Percentiles rank a stretch among this genome's conserved stretches.
Evolutionary conservation across 2,113 vertebrate genomes (phyloP).

Genomic region (Heterochromis multidens): DNA sequence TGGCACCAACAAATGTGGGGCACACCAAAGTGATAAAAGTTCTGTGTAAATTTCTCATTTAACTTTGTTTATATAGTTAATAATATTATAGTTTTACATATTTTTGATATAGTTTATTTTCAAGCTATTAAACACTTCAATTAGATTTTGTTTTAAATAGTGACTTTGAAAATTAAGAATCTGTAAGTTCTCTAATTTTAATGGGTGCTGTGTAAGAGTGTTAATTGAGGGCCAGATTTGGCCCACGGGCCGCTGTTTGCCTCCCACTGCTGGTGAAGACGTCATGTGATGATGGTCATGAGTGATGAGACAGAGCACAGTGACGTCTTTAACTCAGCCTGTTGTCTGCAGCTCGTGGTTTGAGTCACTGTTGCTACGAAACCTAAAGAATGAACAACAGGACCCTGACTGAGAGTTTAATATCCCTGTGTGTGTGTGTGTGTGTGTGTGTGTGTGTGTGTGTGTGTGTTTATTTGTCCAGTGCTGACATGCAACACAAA

Average conservation of each 20-base stretch:
- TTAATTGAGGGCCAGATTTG: neutral
- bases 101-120: neutral
- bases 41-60: neutral
- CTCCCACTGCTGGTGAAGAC: neutral
- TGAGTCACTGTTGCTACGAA: conserved; percentile 5
- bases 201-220: neutral
- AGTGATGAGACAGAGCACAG: neutral
- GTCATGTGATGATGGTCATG: neutral
- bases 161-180: no score
- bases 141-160: no score
- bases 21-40: neutral
- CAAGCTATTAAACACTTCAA: neutral
- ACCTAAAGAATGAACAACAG: conserved; percentile 14
- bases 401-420: neutral
- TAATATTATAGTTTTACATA: no score
- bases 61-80: no score
- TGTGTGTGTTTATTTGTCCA: conserved; percentile 35
- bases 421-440: neutral
- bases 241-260: neutral
- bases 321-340: neutral
- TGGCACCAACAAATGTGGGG: no score
- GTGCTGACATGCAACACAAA: conserved; percentile 44
- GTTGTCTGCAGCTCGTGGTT: neutral
- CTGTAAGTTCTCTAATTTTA: neutral
- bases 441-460: conserved; percentile 7